These are phyloP conservation scores for Ivindomyrus marchei DNA, from an alignment of 2,113 vertebrate species.

Conservation along the genomic window DNA sequence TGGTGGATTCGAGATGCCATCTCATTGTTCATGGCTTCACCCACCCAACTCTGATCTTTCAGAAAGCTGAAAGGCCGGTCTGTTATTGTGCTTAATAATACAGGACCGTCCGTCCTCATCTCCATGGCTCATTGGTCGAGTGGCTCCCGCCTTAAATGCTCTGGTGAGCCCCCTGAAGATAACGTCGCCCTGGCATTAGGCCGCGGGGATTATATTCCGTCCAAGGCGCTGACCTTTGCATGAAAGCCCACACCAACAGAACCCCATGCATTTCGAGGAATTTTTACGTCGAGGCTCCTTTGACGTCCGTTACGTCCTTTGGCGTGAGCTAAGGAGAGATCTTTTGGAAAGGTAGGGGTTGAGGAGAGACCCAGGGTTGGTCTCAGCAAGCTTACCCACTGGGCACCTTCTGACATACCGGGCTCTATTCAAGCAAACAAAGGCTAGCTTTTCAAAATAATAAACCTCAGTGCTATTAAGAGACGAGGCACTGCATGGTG, in stretches of 20 bases:
- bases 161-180: neutral
- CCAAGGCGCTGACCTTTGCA: neutral
- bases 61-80: neutral
- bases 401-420: neutral
- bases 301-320: neutral
- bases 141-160: neutral
- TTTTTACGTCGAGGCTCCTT: neutral
- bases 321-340: neutral
- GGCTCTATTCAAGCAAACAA: constrained; percentile 10
- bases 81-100: constrained; percentile 1
- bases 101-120: neutral
- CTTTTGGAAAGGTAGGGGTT: neutral
- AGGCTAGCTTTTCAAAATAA: neutral
- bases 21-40: constrained; percentile 10
- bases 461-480: neutral
- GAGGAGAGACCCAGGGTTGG: neutral
- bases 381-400: neutral
- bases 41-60: neutral
- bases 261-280: neutral
- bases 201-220: neutral
- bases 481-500: neutral
- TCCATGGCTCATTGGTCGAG: neutral
- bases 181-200: neutral
- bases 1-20: neutral
- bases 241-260: neutral